Conservation (phyloP, 2,888 invertebrate genomes). For the Dryadula phaetusa region DNA sequence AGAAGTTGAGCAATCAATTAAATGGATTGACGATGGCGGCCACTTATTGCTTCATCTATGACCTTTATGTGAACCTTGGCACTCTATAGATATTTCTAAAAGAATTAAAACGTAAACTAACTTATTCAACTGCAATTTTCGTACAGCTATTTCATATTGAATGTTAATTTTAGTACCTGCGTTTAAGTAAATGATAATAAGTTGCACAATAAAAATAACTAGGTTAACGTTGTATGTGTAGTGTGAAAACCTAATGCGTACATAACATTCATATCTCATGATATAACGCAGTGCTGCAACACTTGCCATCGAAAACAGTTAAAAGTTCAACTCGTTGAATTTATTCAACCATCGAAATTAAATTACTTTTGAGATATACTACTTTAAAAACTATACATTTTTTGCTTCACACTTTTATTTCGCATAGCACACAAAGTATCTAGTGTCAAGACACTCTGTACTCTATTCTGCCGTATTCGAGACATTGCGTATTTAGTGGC, state of each 20-base stretch:
- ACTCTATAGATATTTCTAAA: slow-evolving; percentile 1
- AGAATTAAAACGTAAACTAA: background rate
- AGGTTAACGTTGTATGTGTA: background rate
- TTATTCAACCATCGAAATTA: background rate
- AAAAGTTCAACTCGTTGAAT: background rate
- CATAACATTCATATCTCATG: background rate
- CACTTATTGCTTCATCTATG: slow-evolving; percentile 2
- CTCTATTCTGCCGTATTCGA: no score
- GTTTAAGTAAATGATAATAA: no score
- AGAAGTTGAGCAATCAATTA: slow-evolving; percentile 18
- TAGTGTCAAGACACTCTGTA: no score
- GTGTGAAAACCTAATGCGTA: background rate
- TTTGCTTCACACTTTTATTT: no score
- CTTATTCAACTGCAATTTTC: background rate
- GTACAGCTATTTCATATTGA: background rate
- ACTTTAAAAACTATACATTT: no score
- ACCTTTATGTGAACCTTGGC: slow-evolving; percentile 14
- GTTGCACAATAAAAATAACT: background rate
- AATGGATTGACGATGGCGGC: slow-evolving; percentile 18
- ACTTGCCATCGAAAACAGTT: background rate
- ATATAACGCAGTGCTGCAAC: background rate
- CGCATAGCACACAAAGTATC: no score
- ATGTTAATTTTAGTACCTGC: no score
- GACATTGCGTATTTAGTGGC: no score
- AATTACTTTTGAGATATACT: background rate